Evolutionary conservation across 2,888 invertebrate genomes (phyloP).

Genomic region (Proisotoma minuta): DNA sequence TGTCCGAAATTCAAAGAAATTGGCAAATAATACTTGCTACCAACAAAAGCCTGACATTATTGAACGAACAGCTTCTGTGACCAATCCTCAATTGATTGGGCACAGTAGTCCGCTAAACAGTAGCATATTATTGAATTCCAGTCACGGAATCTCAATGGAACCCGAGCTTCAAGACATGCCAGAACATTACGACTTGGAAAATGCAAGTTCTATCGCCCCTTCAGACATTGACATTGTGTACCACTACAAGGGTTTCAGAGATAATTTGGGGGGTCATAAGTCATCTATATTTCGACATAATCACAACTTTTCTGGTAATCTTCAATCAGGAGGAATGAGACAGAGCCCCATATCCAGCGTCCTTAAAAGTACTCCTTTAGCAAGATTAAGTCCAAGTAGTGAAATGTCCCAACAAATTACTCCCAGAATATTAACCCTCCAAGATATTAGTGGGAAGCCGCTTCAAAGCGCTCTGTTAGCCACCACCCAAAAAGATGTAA

Average conservation of each 20-base stretch:
- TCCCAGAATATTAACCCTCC: slow-evolving; percentile 85
- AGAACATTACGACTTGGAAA: slow-evolving; percentile 93
- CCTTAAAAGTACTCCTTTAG: slow-evolving; percentile 82
- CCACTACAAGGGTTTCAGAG: slow-evolving; percentile 88
- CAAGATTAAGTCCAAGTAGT: slow-evolving; percentile 83
- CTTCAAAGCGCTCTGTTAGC: slow-evolving; percentile 81
- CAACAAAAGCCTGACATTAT: slow-evolving; percentile 92
- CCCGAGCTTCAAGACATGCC: slow-evolving; percentile 68
- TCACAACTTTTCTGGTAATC: slow-evolving; percentile 42
- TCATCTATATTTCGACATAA: slow-evolving; percentile 48
- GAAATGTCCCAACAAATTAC: slow-evolving; percentile 81
- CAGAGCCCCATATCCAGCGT: slow-evolving; percentile 51
- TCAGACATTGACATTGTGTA: slow-evolving; percentile 95
- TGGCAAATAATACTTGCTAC: slow-evolving; percentile 55
- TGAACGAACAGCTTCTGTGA: slow-evolving; percentile 65
- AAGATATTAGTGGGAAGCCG: slow-evolving; percentile 90
- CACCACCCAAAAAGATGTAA: slow-evolving; percentile 78
- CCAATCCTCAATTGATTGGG: slow-evolving; percentile 71
- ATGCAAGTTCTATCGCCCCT: slow-evolving; percentile 94
- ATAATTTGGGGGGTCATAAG: slow-evolving; percentile 52
- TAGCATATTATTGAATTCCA: slow-evolving; percentile 26
- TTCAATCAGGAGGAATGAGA: slow-evolving; percentile 41
- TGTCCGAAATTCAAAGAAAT: slow-evolving; percentile 45
- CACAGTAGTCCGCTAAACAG: slow-evolving; percentile 54
- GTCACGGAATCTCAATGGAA: slow-evolving; percentile 54